Evolutionary conservation across 2,888 invertebrate genomes (phyloP), one percentile per base, ranked within the genome.

Genomic region (Cheilosia vulpina): DNA sequence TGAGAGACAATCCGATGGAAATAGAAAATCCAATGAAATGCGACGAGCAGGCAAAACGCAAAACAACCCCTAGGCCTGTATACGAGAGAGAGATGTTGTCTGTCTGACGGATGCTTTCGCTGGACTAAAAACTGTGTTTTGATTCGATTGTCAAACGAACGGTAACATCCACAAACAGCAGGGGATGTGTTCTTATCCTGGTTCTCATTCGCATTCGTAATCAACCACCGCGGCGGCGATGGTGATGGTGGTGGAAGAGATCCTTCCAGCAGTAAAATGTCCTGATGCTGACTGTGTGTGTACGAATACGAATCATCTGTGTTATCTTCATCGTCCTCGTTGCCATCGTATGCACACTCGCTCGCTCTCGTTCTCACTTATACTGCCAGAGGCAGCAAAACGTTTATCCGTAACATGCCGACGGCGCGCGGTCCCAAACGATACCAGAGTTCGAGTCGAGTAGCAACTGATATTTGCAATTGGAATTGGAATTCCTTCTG

Each of bases 41-140:
- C 84, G 55, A 72, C 38, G 52, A 65, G 52, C 58, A 27, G 27
- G 27, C 27, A 27, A 27, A 27, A 55, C 62, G 45, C 50, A 69
- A 73, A 77, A 72, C 81, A 78, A 82, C 82, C 82, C 76, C 76
- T 72, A 66, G 71, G 72, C 76, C 68, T 76, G 45, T 57, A 52
- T 55, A 31, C 31, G 62, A 58, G 77, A 76, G 85, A 76, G 75
- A 78, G 75, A 80, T 72, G 87, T 87, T 91, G 91, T 92, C 90
- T 92, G 91, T 91, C 92, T 92, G 90, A 89, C 89, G 90, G 90
- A 89, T 91, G 91, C 90, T 91, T 89, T 90, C 88, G 89, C 89
- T 91, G 91, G 90, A 92, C 92, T 91, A 85, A 85, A 85, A 82
- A 82, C 78, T 87, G 88, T 89, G 89, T 89, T 89, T 89, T 89